Evolutionary conservation across 1,140 invertebrate genomes (phyloP).

Genomic region (Euglossa dilemma): DNA sequence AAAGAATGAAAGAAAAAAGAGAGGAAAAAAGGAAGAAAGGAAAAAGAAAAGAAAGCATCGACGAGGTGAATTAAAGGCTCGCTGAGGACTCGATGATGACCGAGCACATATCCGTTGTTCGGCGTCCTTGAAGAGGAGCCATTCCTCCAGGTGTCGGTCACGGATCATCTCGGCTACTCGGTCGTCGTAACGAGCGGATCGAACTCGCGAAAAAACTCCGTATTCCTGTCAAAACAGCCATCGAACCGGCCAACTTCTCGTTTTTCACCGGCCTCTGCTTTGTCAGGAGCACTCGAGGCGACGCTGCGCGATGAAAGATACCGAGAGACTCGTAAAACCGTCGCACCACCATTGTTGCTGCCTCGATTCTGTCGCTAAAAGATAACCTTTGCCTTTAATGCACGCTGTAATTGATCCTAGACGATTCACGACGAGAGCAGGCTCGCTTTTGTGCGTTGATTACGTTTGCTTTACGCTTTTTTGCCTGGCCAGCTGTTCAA

Average conservation of each 20-base stretch:
- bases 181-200: conserved; percentile 77
- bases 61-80: conserved; percentile 57
- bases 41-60: conserved; percentile 34
- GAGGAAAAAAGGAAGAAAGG: too few relatives aligned
- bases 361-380: not conserved
- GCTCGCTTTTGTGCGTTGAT: too few relatives aligned
- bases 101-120: conserved; percentile 75
- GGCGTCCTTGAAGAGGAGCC: conserved; percentile 75
- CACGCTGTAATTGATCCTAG: too few relatives aligned
- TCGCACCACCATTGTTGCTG: not conserved
- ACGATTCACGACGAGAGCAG: too few relatives aligned
- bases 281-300: not conserved
- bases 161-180: conserved; percentile 76
- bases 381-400: not conserved
- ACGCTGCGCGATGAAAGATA: not conserved
- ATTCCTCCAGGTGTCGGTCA: conserved; percentile 79
- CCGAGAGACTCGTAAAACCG: not conserved
- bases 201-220: conserved; percentile 77
- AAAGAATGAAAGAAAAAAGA: not conserved
- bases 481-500: too few relatives aligned
- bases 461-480: too few relatives aligned
- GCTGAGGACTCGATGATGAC: conserved; percentile 76
- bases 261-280: not conserved
- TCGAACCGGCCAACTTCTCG: not conserved
- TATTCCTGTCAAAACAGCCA: conserved; percentile 78